Evolutionary conservation across 2,888 invertebrate genomes (phyloP).

Genomic region (Tiphia femorata): DNA sequence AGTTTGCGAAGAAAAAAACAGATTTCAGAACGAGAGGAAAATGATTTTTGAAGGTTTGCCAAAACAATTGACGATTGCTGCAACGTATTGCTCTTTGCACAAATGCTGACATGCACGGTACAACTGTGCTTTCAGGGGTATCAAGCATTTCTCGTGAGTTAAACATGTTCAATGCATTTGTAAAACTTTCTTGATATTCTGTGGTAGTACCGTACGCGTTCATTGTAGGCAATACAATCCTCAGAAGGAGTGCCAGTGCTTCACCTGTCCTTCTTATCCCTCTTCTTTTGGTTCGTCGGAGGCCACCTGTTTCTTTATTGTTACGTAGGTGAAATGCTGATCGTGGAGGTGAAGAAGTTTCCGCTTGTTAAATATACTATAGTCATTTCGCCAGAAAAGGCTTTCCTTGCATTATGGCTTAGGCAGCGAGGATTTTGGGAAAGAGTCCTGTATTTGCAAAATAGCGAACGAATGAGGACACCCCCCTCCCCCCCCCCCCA

Average conservation of each 20-base stretch:
- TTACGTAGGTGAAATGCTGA: slow-evolving; percentile 46
- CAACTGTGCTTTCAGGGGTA: slow-evolving; percentile 53
- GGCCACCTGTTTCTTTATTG: slow-evolving; percentile 47
- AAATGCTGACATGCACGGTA: slow-evolving; percentile 44
- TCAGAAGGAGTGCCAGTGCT: slow-evolving; percentile 1
- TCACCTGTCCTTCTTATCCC: slow-evolving; percentile 29
- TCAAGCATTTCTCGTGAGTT: slow-evolving; percentile 38
- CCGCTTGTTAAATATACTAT: no score
- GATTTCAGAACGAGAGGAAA: no score
- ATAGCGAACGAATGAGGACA: no score
- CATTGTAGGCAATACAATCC: slow-evolving; percentile 18
- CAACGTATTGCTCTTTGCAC: slow-evolving; percentile 44
- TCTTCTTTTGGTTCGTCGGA: slow-evolving; percentile 24
- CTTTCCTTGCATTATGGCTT: no score
- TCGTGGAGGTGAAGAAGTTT: slow-evolving; percentile 24
- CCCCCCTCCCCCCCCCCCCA: no score
- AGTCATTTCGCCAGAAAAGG: no score
- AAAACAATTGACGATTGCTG: slow-evolving; percentile 47
- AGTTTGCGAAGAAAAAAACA: no score
- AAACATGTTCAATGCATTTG: no score
- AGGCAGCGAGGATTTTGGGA: no score
- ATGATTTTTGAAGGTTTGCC: slow-evolving; percentile 40
- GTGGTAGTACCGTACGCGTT: no score
- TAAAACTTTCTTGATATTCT: no score
- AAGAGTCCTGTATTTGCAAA: no score